These are phyloP conservation scores for Sylvia borin DNA, from an alignment of 2,797 vertebrate species.

Conservation along the genomic window DNA sequence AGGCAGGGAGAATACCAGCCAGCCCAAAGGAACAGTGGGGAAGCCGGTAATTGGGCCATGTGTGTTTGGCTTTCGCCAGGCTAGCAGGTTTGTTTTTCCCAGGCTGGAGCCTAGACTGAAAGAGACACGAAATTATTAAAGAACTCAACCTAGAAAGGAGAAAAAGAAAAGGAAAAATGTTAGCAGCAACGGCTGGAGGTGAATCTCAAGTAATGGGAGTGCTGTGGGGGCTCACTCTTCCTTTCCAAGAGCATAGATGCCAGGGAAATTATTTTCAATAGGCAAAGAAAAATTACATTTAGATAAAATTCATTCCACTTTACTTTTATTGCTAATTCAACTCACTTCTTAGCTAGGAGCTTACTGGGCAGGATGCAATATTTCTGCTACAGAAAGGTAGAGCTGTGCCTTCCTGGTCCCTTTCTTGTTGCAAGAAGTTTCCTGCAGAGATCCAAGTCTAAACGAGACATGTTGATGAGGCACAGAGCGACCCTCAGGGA, in stretches of 20 bases:
- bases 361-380: not conserved
- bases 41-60: conserved; percentile 64
- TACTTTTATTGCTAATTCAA: not conserved
- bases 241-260: not conserved
- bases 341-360: not conserved
- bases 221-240: not conserved
- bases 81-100: conserved; percentile 70
- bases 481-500: not conserved
- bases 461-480: not conserved
- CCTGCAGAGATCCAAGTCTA: not conserved
- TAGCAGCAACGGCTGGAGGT: not conserved
- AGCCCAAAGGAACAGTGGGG: conserved; percentile 66
- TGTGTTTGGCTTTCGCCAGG: conserved; percentile 55
- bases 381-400: not conserved
- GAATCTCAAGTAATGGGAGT: conserved; percentile 2
- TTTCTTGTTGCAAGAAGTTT: not conserved
- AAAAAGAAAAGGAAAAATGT: not conserved
- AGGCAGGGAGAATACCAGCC: conserved; percentile 55
- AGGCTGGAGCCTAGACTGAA: conserved; percentile 60
- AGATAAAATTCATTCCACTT: not conserved
- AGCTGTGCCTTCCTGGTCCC: not conserved
- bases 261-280: not conserved
- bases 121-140: conserved; percentile 42
- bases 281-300: not conserved
- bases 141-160: conserved; percentile 29